A percentile compares a stretch with the other conserved stretches of the same genome.
Conservation (phyloP, 2,888 invertebrate species). For the Lordiphosa andalusiaca region DNA sequence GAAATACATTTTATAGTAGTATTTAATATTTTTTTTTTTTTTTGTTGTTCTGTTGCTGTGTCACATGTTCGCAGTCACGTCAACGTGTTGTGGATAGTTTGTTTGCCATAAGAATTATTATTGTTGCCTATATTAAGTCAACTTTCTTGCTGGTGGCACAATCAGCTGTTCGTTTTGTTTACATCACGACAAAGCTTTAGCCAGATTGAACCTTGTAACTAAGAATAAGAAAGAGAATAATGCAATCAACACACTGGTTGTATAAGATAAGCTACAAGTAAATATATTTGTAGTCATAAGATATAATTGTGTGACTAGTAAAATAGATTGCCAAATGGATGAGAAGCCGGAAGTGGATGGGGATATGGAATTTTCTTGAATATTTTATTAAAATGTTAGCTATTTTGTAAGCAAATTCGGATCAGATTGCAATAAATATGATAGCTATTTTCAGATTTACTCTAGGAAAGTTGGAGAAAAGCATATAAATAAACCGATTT, state of each 20-base stretch:
- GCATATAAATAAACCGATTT: too few relatives aligned
- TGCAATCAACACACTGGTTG: slow-evolving; percentile 13
- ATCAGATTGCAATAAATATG: too few relatives aligned
- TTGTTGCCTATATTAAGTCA: neutral
- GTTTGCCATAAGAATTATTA: slow-evolving; percentile 26
- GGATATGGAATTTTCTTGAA: neutral
- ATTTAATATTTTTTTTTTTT: too few relatives aligned
- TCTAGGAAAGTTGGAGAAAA: too few relatives aligned
- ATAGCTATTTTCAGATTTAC: too few relatives aligned
- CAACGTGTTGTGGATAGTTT: slow-evolving; percentile 22
- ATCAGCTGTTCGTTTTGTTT: slow-evolving; percentile 40
- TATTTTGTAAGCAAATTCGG: too few relatives aligned
- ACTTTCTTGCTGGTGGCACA: slow-evolving; percentile 5
- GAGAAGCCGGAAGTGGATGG: neutral
- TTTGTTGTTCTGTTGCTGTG: neutral
- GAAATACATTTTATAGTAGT: slow-evolving; percentile 8
- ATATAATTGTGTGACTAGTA: slow-evolving; percentile 7
- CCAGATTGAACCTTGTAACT: slow-evolving; percentile 19
- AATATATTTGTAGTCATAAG: slow-evolving; percentile 5
- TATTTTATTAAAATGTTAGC: too few relatives aligned
- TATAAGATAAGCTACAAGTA: slow-evolving; percentile 16
- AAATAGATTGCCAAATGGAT: slow-evolving; percentile 8
- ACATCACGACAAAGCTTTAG: slow-evolving; percentile 23
- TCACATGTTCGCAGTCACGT: slow-evolving; percentile 51
- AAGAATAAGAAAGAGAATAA: slow-evolving; percentile 8